Conservation (phyloP, 2,113 vertebrate species). For the Python bivittatus region DNA sequence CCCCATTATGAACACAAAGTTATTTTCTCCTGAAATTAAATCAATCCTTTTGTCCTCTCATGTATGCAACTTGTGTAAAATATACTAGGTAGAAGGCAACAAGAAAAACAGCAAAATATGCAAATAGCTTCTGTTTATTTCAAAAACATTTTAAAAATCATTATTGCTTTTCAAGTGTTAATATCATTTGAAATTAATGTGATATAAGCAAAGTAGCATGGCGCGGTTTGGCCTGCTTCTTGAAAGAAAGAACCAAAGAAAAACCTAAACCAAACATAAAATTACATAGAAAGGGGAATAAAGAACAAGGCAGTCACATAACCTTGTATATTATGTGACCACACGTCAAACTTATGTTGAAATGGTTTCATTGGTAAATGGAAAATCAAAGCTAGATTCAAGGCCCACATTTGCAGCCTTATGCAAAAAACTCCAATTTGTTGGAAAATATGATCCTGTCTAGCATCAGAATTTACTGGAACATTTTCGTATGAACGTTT, state of each 20-base stretch:
- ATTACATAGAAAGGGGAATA: neutral
- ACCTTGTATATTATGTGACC: conserved; percentile 1
- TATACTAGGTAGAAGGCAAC: neutral
- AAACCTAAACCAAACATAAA: conserved; percentile 2
- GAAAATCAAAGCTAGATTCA: conserved; percentile 20
- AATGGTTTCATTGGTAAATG: conserved; percentile 10
- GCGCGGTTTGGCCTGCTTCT: neutral
- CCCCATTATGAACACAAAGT: neutral
- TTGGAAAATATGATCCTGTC: conserved; percentile 15
- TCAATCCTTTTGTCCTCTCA: neutral
- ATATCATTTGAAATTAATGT: conserved; percentile 7
- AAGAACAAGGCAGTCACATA: conserved; percentile 17
- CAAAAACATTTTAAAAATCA: neutral
- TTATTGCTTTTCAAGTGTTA: neutral
- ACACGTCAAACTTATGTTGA: conserved; percentile 4
- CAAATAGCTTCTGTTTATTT: neutral
- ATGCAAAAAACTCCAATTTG: conserved; percentile 9
- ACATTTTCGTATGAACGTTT: conserved; percentile 7
- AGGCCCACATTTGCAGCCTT: neutral
- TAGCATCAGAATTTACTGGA: conserved; percentile 6
- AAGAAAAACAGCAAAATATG: neutral
- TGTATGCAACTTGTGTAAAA: neutral
- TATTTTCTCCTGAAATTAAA: neutral
- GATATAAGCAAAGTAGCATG: neutral
- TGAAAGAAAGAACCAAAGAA: conserved; percentile 6